Evolutionary conservation across 2,888 invertebrate genomes (phyloP).

Genomic region (Ceraclea dissimilis): DNA sequence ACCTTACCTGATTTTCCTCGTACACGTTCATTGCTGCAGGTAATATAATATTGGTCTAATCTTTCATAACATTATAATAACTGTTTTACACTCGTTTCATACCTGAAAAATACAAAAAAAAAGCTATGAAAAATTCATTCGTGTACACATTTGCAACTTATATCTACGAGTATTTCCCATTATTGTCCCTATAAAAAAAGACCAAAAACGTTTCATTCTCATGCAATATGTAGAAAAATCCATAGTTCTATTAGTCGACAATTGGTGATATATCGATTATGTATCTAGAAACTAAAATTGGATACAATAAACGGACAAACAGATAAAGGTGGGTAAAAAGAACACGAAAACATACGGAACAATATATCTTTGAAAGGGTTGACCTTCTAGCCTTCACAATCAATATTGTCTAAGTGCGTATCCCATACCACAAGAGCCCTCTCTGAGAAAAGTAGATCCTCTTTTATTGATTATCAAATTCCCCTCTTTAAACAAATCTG

Average conservation of each 20-base stretch:
- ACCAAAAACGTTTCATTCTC: no score
- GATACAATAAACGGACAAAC: no score
- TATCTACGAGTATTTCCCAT: no score
- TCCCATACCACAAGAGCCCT: background rate
- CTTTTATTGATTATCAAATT: background rate
- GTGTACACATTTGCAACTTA: no score
- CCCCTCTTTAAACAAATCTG: background rate
- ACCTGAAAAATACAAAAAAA: background rate
- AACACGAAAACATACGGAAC: background rate
- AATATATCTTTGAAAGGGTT: background rate
- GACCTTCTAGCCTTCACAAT: background rate
- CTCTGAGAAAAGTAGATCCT: background rate
- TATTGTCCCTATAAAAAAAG: no score
- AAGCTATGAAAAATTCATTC: no score
- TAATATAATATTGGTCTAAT: background rate
- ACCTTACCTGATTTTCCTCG: constrained; percentile 14
- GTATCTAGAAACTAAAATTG: no score
- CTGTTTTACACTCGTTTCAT: background rate
- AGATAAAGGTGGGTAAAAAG: background rate
- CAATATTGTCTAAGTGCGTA: background rate
- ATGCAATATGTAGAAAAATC: no score
- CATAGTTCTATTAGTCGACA: no score
- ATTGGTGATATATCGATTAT: no score
- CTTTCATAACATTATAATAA: background rate
- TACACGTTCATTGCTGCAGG: background rate